Evolutionary conservation across 1,140 invertebrate species (phyloP).

Genomic region (Penaeus chinensis): DNA sequence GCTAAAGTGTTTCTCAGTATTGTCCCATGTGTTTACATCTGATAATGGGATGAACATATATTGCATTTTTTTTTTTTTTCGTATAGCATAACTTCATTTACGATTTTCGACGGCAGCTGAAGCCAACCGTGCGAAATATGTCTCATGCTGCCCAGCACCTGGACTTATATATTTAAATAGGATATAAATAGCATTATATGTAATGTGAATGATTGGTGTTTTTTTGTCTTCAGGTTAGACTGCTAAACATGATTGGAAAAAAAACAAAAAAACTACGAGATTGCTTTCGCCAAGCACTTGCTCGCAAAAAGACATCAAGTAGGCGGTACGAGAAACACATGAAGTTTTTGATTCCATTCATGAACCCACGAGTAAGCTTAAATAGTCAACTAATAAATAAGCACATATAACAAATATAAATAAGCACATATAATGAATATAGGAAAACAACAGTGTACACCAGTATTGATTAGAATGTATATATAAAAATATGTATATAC

Average conservation of each 20-base stretch:
- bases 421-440: not conserved
- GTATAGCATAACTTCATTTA: not conserved
- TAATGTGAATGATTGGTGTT: too few species aligned
- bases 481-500: too few species aligned
- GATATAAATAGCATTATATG: not conserved
- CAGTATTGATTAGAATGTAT: too few species aligned
- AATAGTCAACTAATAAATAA: not conserved
- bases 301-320: slow-evolving; percentile 29
- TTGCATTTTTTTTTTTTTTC: not conserved
- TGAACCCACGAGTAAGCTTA: slow-evolving; percentile 31
- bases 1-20: slow-evolving; percentile 1
- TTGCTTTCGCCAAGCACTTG: slow-evolving; percentile 31
- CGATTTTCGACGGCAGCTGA: not conserved
- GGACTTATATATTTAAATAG: not conserved
- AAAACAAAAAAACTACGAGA: slow-evolving; percentile 31
- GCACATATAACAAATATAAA: not conserved
- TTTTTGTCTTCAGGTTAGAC: slow-evolving; percentile 12
- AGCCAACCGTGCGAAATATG: slow-evolving; percentile 9
- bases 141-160: not conserved
- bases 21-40: not conserved
- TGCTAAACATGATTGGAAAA: slow-evolving; percentile 31
- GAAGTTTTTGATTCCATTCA: slow-evolving; percentile 37
- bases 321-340: slow-evolving; percentile 30
- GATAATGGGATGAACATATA: slow-evolving; percentile 5
- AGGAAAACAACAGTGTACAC: not conserved